A percentile compares a stretch with the other conserved stretches of the same genome.
Evolutionary conservation across 2,797 vertebrate species (phyloP).

Genomic region (Sebastes itinus): DNA sequence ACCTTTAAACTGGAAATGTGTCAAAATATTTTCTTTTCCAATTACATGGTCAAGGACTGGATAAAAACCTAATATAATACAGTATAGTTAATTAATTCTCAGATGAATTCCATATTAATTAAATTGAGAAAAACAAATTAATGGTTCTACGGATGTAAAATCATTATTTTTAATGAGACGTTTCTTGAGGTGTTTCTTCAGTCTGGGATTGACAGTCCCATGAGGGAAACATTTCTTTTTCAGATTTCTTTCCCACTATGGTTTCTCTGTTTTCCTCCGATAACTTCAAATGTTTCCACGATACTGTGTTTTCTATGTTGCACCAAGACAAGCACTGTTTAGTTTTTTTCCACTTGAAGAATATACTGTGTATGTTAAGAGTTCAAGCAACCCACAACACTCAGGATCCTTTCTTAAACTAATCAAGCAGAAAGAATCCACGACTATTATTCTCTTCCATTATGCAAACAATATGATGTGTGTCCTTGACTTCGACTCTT

Average conservation of each 20-base stretch:
- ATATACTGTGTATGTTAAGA: neutral
- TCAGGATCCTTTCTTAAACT: neutral
- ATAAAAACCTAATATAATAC: neutral
- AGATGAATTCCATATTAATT: constrained; percentile 6
- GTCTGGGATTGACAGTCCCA: neutral
- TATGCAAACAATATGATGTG: neutral
- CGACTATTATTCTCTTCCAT: neutral
- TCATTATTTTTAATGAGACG: constrained; percentile 2
- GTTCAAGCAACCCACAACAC: neutral
- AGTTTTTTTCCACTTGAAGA: neutral
- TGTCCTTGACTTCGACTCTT: neutral
- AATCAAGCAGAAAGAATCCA: neutral
- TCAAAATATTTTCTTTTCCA: neutral
- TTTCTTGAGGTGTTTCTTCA: neutral
- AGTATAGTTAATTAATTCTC: neutral
- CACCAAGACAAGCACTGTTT: neutral
- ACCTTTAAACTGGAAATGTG: too few species aligned
- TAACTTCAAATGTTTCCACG: neutral
- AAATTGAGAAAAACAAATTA: neutral
- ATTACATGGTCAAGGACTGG: neutral
- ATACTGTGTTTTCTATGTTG: neutral
- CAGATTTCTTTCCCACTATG: neutral
- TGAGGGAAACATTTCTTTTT: neutral
- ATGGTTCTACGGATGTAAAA: neutral
- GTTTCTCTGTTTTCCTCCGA: neutral